A percentile compares a stretch with the other conserved stretches of the same genome.
These are phyloP conservation scores for Gastrophysa polygoni DNA, from an alignment of 2,888 invertebrate species.

Conservation along the genomic window DNA sequence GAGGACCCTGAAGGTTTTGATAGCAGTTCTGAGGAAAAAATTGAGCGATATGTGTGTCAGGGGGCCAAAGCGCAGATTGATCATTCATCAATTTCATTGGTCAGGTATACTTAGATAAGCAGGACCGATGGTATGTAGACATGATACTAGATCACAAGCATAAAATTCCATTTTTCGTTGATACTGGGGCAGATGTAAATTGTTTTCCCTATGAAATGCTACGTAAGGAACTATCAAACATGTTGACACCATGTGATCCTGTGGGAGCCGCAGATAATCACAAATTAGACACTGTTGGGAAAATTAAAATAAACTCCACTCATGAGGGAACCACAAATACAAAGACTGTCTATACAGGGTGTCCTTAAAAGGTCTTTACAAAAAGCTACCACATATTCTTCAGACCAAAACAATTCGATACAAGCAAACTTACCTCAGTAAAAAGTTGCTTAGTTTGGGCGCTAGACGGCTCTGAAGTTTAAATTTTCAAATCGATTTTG, in stretches of 20 bases:
- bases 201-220: neutral
- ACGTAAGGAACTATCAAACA: neutral
- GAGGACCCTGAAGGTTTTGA: neutral
- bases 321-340: neutral
- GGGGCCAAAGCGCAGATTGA: too few relatives aligned
- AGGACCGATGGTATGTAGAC: conserved; percentile 13
- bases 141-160: neutral
- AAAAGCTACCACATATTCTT: too few relatives aligned
- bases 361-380: too few relatives aligned
- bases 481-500: too few relatives aligned
- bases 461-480: too few relatives aligned
- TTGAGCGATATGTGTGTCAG: neutral
- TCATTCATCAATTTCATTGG: conserved; percentile 12
- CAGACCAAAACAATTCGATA: too few relatives aligned
- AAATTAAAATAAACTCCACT: neutral
- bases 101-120: conserved; percentile 9
- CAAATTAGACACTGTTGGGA: neutral
- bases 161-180: conserved; percentile 1
- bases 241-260: neutral
- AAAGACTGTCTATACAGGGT: neutral
- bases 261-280: neutral
- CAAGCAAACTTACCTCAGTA: too few relatives aligned
- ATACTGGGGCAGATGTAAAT: conserved; percentile 5
- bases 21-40: neutral
- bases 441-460: too few relatives aligned